phyloP scores from a whole-genome alignment of 2,113 vertebrate species.

The Strix uralensis region DNA sequence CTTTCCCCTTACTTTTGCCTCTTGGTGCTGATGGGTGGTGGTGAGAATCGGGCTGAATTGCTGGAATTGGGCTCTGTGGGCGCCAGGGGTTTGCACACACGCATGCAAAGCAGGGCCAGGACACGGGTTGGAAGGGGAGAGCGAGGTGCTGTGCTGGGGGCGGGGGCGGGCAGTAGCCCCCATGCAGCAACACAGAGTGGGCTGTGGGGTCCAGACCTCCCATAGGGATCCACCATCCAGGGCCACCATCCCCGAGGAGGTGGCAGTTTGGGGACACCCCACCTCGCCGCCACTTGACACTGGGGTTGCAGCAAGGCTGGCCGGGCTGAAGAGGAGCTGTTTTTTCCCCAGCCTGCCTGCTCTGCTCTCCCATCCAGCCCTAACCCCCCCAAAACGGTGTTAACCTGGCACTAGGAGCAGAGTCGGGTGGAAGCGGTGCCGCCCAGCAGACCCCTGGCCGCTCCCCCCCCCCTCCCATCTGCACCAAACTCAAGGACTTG shows the following conservation, averaged over 20 bases:
- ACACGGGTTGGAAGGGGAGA: background rate
- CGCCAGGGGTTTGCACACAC: background rate
- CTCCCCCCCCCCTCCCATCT: background rate
- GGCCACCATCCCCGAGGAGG: accelerated
- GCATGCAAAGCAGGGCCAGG: background rate
- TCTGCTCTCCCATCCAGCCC: background rate
- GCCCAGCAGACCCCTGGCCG: accelerated
- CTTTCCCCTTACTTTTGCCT: too few relatives aligned
- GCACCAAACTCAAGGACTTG: background rate
- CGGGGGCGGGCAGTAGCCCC: background rate
- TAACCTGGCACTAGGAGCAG: too few relatives aligned
- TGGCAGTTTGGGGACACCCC: background rate
- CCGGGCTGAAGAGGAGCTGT: accelerated
- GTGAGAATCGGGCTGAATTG: accelerated
- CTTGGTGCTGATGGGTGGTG: background rate
- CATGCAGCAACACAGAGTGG: background rate
- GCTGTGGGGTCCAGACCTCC: background rate
- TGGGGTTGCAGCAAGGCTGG: background rate
- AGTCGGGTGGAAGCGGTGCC: accelerated
- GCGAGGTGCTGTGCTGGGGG: accelerated
- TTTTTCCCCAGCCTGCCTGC: background rate
- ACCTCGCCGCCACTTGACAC: background rate
- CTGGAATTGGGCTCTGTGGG: background rate
- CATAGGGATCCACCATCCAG: background rate
- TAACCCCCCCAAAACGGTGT: accelerated